These are phyloP conservation scores for Ostrea denselamellosa DNA, from an alignment of 1,140 invertebrate species.

Conservation along the genomic window DNA sequence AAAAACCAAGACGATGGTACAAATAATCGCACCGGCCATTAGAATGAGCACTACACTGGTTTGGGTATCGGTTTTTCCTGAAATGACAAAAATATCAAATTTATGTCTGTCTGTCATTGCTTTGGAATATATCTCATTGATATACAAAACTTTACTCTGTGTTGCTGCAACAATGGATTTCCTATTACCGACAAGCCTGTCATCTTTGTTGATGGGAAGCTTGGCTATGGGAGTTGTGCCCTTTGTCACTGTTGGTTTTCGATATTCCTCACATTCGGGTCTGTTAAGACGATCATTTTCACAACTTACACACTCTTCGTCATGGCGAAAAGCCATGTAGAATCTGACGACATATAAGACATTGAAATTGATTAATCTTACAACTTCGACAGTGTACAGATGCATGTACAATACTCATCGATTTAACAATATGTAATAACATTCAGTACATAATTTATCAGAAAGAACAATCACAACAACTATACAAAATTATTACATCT, in stretches of 20 bases:
- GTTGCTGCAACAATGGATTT: neutral
- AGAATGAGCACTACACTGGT: neutral
- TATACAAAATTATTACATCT: neutral
- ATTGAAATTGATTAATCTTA: neutral
- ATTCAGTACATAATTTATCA: too few species aligned
- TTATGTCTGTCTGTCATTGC: neutral
- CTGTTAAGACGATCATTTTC: neutral
- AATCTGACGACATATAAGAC: neutral
- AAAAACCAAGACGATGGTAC: neutral
- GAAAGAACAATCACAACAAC: neutral
- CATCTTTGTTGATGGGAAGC: neutral
- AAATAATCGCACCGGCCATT: neutral
- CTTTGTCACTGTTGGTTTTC: neutral
- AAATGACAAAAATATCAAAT: neutral
- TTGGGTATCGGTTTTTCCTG: neutral
- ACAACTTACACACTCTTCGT: slow-evolving; percentile 1
- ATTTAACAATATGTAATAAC: too few species aligned
- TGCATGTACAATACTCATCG: too few species aligned
- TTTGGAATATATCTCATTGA: neutral
- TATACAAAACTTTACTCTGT: neutral
- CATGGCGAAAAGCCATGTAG: slow-evolving; percentile 11
- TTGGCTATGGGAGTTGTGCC: neutral
- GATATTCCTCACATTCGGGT: neutral
- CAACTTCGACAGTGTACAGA: too few species aligned
- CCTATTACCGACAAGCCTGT: neutral